Percentiles rank a stretch among this genome's conserved stretches.
Evolutionary conservation across 2,888 invertebrate species (phyloP).

Genomic region (Oscheius sp.): DNA sequence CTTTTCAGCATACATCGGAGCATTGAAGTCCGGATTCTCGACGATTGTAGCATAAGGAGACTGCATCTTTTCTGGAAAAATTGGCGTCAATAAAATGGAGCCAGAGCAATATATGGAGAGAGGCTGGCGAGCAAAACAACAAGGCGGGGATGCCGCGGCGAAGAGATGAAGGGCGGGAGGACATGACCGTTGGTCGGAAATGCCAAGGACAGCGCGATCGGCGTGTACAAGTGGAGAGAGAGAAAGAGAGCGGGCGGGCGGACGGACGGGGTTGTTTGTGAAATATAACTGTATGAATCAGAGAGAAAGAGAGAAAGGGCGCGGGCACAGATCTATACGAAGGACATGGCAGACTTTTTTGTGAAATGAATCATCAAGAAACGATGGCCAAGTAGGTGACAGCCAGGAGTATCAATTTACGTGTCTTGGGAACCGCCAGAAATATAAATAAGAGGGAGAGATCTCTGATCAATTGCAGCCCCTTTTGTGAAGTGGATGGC

Average conservation of each 20-base stretch:
- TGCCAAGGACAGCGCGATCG: neutral
- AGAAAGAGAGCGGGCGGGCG: neutral
- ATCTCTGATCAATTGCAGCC: too few species aligned
- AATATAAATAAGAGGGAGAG: too few species aligned
- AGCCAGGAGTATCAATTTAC: too few species aligned
- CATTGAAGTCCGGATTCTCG: slow-evolving; percentile 53
- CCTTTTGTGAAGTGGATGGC: neutral
- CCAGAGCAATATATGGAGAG: neutral
- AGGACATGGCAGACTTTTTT: too few species aligned
- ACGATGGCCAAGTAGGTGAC: too few species aligned
- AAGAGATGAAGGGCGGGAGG: neutral
- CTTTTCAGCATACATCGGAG: slow-evolving; percentile 56
- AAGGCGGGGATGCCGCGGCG: neutral
- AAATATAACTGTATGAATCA: slow-evolving; percentile 23
- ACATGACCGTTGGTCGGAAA: slow-evolving; percentile 25
- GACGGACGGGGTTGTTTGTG: slow-evolving; percentile 7
- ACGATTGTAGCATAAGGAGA: slow-evolving; percentile 59
- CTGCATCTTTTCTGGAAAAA: slow-evolving; percentile 29
- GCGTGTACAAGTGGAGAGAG: neutral
- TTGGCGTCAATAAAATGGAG: neutral
- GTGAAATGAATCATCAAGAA: too few species aligned
- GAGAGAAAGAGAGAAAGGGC: neutral
- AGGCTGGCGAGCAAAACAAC: slow-evolving; percentile 11
- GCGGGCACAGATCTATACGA: neutral
- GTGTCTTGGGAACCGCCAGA: too few species aligned